A percentile compares a stretch with the other conserved stretches of the same genome.
phyloP scores from a whole-genome alignment of 2,113 vertebrate genomes.

The Silurus glanis region DNA sequence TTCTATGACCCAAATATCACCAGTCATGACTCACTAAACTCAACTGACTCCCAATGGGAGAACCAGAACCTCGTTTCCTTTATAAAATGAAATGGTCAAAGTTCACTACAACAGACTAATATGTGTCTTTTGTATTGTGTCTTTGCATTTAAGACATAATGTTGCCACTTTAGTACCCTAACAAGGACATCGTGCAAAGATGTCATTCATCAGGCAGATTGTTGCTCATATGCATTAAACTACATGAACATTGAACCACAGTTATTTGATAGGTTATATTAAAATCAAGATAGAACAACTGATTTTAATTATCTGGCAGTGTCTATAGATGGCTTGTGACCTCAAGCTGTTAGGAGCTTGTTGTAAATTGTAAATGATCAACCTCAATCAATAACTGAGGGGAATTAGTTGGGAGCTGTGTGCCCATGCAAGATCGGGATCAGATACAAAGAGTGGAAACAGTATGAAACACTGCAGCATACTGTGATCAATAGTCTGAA shows the following conservation, averaged over 20 bases:
- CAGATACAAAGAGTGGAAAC: conserved; percentile 41
- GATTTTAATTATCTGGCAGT: background rate
- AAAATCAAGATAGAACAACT: conserved; percentile 16
- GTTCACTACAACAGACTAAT: conserved; percentile 11
- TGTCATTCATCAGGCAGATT: background rate
- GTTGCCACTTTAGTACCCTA: background rate
- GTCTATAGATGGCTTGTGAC: conserved; percentile 33
- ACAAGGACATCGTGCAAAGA: background rate
- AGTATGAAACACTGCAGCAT: conserved; percentile 46
- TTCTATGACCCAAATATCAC: conserved; percentile 41
- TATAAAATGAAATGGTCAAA: conserved; percentile 39
- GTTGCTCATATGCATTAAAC: background rate
- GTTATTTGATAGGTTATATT: background rate
- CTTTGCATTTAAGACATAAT: background rate
- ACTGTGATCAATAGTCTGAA: conserved; percentile 43
- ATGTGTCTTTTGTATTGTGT: background rate
- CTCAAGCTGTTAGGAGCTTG: conserved; percentile 45
- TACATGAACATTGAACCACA: background rate
- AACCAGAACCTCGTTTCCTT: conserved; percentile 35
- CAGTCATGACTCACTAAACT: conserved; percentile 36
- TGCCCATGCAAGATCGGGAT: conserved; percentile 28
- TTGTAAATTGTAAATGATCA: conserved; percentile 50
- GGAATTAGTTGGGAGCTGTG: conserved; percentile 46
- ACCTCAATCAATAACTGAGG: conserved; percentile 49
- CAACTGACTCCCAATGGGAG: conserved; percentile 24